These are phyloP conservation scores for Proisotoma minuta DNA, from an alignment of 2,888 invertebrate genomes.

Conservation along the genomic window DNA sequence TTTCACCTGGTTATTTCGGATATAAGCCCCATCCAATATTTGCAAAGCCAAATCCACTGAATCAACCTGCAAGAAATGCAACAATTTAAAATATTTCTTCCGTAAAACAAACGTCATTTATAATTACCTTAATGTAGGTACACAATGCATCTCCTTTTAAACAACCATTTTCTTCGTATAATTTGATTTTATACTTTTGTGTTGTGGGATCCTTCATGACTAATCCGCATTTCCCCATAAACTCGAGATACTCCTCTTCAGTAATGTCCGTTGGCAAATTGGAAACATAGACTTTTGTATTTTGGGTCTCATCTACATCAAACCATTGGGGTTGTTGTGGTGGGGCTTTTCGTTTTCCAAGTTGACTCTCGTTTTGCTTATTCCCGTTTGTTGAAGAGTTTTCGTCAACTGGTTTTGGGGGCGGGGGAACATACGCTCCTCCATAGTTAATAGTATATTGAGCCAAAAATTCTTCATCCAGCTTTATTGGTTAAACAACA, in stretches of 20 bases:
- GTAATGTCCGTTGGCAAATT: slow-evolving; percentile 84
- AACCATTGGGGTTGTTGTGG: slow-evolving; percentile 65
- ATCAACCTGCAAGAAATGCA: slow-evolving; percentile 60
- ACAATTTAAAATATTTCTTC: not conserved
- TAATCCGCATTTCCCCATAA: slow-evolving; percentile 95
- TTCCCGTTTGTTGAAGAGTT: slow-evolving; percentile 47
- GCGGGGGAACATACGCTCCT: slow-evolving; percentile 51
- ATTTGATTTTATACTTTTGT: slow-evolving; percentile 79
- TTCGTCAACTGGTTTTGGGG: slow-evolving; percentile 45
- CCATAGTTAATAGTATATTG: slow-evolving; percentile 93
- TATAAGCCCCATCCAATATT: slow-evolving; percentile 79
- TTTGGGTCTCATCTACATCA: slow-evolving; percentile 77
- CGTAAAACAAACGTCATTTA: no score
- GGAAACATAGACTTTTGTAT: slow-evolving; percentile 93
- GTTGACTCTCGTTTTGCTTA: slow-evolving; percentile 49
- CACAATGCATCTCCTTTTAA: slow-evolving; percentile 95
- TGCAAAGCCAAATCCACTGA: slow-evolving; percentile 89
- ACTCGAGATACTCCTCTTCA: slow-evolving; percentile 79
- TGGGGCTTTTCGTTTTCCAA: slow-evolving; percentile 8
- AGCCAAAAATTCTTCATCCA: slow-evolving; percentile 95
- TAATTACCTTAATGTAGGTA: slow-evolving; percentile 81
- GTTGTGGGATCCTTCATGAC: slow-evolving; percentile 79
- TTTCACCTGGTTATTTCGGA: slow-evolving; percentile 72
- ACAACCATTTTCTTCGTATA: slow-evolving; percentile 75
- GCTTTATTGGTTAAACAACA: no score